A percentile compares a stretch with the other conserved stretches of the same genome.
Evolutionary conservation across 2,113 vertebrate species (phyloP).

Genomic region (Pelecanoides urinatrix): DNA sequence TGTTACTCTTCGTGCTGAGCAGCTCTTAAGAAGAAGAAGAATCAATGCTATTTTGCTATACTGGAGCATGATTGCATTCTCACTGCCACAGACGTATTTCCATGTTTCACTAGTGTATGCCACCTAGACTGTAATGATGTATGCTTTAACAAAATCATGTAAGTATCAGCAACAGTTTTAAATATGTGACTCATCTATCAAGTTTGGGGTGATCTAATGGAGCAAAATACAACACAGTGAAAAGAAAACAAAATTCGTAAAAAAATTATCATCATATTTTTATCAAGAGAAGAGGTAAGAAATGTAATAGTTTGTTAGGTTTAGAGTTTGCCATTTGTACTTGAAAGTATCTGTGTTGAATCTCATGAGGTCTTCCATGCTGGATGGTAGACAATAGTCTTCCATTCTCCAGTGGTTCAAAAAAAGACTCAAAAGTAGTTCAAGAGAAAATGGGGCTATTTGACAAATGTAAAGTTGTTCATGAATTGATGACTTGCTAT

Average conservation of each 20-base stretch:
- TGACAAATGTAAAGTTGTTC: not conserved
- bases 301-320: not conserved
- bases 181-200: not conserved
- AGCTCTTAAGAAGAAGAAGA: not conserved
- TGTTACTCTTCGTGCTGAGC: not conserved
- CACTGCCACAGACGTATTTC: not conserved
- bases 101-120: not conserved
- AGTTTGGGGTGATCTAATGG: not conserved
- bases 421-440: not conserved
- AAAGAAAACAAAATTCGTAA: not conserved
- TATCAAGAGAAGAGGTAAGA: not conserved
- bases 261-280: not conserved
- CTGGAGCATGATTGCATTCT: not conserved
- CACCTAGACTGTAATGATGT: not conserved
- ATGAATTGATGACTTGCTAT: not conserved
- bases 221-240: not conserved
- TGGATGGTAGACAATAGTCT: not conserved
- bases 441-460: not conserved
- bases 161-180: not conserved
- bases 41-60: not conserved
- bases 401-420: not conserved
- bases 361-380: not conserved
- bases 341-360: not conserved
- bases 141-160: not conserved
- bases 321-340: not conserved